phyloP scores from a whole-genome alignment of 2,797 vertebrate species.

The Enteromius thamalakanensis region DNA sequence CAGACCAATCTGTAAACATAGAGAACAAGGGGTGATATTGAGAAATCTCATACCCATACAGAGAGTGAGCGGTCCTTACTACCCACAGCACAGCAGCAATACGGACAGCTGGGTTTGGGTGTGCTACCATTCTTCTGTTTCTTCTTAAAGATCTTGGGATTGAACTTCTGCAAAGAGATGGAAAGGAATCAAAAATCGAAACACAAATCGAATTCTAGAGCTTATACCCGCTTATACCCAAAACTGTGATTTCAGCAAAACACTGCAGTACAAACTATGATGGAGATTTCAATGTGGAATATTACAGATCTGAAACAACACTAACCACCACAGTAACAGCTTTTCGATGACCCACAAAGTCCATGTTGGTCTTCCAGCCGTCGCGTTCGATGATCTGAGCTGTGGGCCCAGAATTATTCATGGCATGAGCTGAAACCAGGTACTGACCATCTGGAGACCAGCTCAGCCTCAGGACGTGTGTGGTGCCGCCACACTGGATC shows the following conservation, averaged over 20 bases:
- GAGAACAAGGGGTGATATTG: background rate
- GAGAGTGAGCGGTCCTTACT: slow-evolving; percentile 98
- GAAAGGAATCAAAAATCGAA: background rate
- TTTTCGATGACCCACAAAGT: slow-evolving; percentile 97
- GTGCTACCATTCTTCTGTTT: slow-evolving; percentile 96
- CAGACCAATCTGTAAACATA: background rate
- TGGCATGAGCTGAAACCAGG: slow-evolving; percentile 97
- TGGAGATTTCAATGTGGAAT: background rate
- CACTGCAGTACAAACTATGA: background rate
- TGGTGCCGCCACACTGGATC: slow-evolving; percentile 93
- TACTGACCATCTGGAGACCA: slow-evolving; percentile 99
- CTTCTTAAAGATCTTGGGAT: slow-evolving; percentile 99
- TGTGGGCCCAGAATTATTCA: slow-evolving; percentile 99
- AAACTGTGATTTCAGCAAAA: background rate
- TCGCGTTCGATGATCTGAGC: slow-evolving; percentile 98
- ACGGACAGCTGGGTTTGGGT: slow-evolving; percentile 91
- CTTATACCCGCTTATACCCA: background rate
- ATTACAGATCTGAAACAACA: background rate
- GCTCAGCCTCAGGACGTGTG: slow-evolving; percentile 94
- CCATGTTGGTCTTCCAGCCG: slow-evolving; percentile 99
- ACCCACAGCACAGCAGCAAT: slow-evolving; percentile 97
- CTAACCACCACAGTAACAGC: slow-evolving; percentile 97
- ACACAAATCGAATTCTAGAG: background rate
- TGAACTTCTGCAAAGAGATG: slow-evolving; percentile 88
- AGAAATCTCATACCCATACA: slow-evolving; percentile 88